Conservation (phyloP, 2,888 invertebrate genomes). For the Caenorhabditis uteleia region DNA sequence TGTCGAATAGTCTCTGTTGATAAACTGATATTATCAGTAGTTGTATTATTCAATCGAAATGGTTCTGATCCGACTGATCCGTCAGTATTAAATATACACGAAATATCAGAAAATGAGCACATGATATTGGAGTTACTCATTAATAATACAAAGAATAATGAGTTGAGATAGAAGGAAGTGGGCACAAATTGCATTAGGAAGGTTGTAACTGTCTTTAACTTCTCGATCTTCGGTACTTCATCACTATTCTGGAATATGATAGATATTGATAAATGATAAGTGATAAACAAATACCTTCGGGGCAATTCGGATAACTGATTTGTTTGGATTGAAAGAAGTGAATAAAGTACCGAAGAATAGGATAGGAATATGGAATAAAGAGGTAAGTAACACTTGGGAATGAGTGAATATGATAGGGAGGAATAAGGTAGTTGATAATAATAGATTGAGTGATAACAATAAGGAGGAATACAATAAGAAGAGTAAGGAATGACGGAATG, state of each 20-base stretch:
- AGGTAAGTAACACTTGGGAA: constrained; percentile 26
- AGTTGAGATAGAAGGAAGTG: constrained; percentile 29
- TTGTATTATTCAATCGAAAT: constrained; percentile 8
- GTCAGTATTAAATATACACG: constrained; percentile 38
- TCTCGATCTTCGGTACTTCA: constrained; percentile 15
- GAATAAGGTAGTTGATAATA: constrained; percentile 32
- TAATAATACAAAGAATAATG: constrained; percentile 26
- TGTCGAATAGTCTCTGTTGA: constrained; percentile 41
- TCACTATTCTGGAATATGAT: too few relatives aligned
- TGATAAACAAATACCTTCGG: too few relatives aligned
- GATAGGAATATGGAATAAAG: constrained; percentile 38
- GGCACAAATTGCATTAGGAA: constrained; percentile 45
- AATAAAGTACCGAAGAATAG: constrained; percentile 37
- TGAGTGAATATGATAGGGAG: constrained; percentile 45
- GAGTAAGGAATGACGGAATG: constrained; percentile 24
- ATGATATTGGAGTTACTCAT: constrained; percentile 36
- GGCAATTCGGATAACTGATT: constrained; percentile 38
- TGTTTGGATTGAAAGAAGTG: constrained; percentile 36
- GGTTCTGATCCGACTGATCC: constrained; percentile 6
- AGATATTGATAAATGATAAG: too few relatives aligned
- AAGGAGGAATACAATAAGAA: constrained; percentile 16
- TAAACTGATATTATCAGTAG: constrained; percentile 12
- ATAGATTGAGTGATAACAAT: constrained; percentile 19
- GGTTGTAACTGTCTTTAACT: constrained; percentile 9
- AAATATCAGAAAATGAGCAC: constrained; percentile 45